These are phyloP conservation scores for Malachius bipustulatus DNA, from an alignment of 2,888 invertebrate species.

Conservation along the genomic window DNA sequence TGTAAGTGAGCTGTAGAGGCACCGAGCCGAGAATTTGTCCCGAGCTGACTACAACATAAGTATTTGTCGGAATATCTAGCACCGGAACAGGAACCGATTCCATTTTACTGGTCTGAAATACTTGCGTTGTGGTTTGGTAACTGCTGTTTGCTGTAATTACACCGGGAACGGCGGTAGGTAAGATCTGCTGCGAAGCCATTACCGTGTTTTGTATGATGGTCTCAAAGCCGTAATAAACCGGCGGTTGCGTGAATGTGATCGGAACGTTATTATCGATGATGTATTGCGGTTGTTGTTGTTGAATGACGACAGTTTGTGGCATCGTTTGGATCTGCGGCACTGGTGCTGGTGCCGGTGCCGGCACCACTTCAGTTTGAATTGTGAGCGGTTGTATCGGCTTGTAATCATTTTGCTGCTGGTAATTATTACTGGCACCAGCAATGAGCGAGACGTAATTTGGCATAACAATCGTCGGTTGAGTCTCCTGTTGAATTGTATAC, in stretches of 20 bases:
- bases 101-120: conserved; percentile 75
- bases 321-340: conserved; percentile 25
- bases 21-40: conserved; percentile 12
- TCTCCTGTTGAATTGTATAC: background rate
- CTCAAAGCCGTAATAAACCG: conserved; percentile 72
- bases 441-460: conserved; percentile 52
- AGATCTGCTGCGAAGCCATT: conserved; percentile 80
- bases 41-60: conserved; percentile 58
- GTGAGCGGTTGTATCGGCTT: conserved; percentile 68
- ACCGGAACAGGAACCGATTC: conserved; percentile 73
- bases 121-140: conserved; percentile 74
- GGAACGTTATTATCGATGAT: conserved; percentile 35
- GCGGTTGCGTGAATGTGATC: conserved; percentile 37
- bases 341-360: conserved; percentile 42
- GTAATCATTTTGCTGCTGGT: conserved; percentile 57
- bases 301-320: conserved; percentile 38
- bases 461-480: conserved; percentile 51
- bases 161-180: conserved; percentile 69
- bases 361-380: too few species aligned
- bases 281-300: conserved; percentile 34
- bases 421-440: conserved; percentile 55
- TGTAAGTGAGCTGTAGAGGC: conserved; percentile 12
- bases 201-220: conserved; percentile 81
- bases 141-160: conserved; percentile 71
- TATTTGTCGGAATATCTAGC: conserved; percentile 56